A percentile compares a stretch with the other conserved stretches of the same genome.
Conservation (phyloP, 2,888 invertebrate genomes). For the Myopa tessellatipennis region DNA sequence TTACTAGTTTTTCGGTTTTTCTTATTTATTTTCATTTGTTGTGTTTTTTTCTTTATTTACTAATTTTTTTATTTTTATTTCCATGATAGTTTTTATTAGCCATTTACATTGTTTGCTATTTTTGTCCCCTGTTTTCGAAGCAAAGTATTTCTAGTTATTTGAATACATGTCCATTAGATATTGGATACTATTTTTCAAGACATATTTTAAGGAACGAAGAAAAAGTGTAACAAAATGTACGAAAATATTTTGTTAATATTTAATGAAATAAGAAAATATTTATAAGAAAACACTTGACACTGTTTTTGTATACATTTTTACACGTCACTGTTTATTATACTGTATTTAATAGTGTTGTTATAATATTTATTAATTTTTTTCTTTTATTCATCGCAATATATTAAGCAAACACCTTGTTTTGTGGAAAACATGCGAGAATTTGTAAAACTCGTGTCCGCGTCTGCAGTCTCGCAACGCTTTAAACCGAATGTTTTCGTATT, state of each 20-base stretch:
- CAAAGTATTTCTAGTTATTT: no score
- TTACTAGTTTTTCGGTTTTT: not conserved
- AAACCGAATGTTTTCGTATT: conserved; percentile 22
- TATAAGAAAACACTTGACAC: no score
- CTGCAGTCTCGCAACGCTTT: conserved; percentile 7
- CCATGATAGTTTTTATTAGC: no score
- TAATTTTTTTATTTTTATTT: no score
- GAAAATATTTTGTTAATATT: no score
- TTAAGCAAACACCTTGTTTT: not conserved
- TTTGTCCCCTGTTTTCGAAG: no score
- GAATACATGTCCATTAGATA: no score
- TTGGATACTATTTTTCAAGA: no score
- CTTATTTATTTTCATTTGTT: not conserved
- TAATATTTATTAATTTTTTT: not conserved
- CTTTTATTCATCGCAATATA: not conserved
- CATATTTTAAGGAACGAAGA: no score
- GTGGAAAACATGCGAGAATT: not conserved
- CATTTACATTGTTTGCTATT: no score
- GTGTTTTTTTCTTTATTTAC: not conserved
- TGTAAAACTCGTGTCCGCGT: not conserved
- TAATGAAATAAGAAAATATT: not conserved
- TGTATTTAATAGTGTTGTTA: not conserved
- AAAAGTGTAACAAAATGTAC: no score
- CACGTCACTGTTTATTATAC: not conserved
- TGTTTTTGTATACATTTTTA: no score